phyloP scores from a whole-genome alignment of 2,888 invertebrate genomes.

The Pyrgus malvae region DNA sequence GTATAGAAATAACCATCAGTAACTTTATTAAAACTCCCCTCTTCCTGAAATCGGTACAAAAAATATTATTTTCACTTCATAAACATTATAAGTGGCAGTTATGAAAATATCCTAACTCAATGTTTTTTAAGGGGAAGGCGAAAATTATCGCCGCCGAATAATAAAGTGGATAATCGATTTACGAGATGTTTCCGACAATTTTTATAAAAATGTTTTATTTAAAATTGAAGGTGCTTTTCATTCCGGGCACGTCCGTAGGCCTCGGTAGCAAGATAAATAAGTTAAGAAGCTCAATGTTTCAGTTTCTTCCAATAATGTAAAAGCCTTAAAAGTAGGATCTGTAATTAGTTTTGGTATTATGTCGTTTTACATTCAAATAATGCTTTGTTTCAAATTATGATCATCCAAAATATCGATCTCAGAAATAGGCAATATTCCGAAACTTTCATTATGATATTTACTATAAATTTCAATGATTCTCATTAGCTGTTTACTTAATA shows the following conservation, averaged over 20 bases:
- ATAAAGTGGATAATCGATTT: background rate
- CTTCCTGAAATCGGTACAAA: too few species aligned
- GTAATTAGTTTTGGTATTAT: too few species aligned
- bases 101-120: background rate
- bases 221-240: constrained; percentile 56
- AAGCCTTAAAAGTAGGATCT: constrained; percentile 43
- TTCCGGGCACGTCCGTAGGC: constrained; percentile 59
- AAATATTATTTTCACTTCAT: too few species aligned
- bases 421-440: too few species aligned
- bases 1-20: too few species aligned
- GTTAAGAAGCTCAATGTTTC: constrained; percentile 64
- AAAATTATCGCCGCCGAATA: background rate
- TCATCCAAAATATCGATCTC: too few species aligned
- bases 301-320: constrained; percentile 69
- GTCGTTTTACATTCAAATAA: too few species aligned
- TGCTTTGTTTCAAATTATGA: too few species aligned
- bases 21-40: too few species aligned
- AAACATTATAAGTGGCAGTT: background rate
- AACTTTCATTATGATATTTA: too few species aligned
- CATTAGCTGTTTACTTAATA: too few species aligned
- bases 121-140: background rate
- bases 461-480: too few species aligned
- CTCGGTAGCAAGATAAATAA: constrained; percentile 66
- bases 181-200: constrained; percentile 4
- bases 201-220: constrained; percentile 52